Conservation (phyloP, 2,797 vertebrate genomes). For the Oryzias sinensis region DNA sequence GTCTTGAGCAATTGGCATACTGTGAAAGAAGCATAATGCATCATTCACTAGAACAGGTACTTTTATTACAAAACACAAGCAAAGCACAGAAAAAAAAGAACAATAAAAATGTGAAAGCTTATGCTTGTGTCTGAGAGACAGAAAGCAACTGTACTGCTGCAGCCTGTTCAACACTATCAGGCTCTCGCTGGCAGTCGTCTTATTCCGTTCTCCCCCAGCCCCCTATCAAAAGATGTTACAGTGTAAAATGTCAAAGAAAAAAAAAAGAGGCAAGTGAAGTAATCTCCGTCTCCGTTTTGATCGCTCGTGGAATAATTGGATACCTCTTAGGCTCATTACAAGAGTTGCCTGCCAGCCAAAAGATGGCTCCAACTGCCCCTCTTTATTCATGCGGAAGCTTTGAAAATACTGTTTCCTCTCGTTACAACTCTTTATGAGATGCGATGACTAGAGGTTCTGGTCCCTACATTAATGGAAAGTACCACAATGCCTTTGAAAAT, state of each 20-base stretch:
- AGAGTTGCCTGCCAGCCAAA: slow-evolving; percentile 75
- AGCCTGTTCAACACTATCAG: slow-evolving; percentile 82
- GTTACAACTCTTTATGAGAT: slow-evolving; percentile 68
- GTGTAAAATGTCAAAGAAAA: slow-evolving; percentile 72
- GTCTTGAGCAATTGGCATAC: slow-evolving; percentile 60
- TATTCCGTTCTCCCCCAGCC: slow-evolving; percentile 44
- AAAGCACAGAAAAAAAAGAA: slow-evolving; percentile 75
- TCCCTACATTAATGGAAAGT: slow-evolving; percentile 70
- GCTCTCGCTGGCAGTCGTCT: slow-evolving; percentile 41
- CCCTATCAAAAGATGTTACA: slow-evolving; percentile 76
- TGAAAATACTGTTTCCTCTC: slow-evolving; percentile 70
- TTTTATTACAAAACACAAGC: slow-evolving; percentile 77
- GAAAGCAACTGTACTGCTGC: slow-evolving; percentile 38
- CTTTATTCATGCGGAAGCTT: slow-evolving; percentile 70
- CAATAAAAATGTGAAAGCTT: slow-evolving; percentile 60
- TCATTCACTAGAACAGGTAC: slow-evolving; percentile 71
- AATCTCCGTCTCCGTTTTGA: slow-evolving; percentile 76
- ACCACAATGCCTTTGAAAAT: slow-evolving; percentile 66
- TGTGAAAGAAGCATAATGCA: slow-evolving; percentile 65
- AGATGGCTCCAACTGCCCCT: slow-evolving; percentile 69
- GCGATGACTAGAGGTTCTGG: slow-evolving; percentile 61
- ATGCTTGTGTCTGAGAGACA: slow-evolving; percentile 43
- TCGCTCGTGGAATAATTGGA: slow-evolving; percentile 81
- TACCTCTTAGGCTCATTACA: slow-evolving; percentile 80
- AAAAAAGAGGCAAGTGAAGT: slow-evolving; percentile 68